A percentile compares a stretch with the other conserved stretches of the same genome.
phyloP scores from a whole-genome alignment of 1,140 invertebrate genomes.

The Hirudo medicinalis region DNA sequence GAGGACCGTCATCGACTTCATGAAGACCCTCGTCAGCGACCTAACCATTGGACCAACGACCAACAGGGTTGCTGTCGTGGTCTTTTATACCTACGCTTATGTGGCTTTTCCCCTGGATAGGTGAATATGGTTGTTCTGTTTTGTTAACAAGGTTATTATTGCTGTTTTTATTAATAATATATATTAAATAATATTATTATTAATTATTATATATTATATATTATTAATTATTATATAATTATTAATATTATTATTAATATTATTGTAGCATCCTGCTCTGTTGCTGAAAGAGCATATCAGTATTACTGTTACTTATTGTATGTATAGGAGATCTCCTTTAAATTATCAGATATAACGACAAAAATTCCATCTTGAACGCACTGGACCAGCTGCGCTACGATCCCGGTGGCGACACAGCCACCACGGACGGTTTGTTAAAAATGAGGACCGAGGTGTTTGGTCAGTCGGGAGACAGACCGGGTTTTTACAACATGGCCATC shows the following conservation, averaged over 20 bases:
- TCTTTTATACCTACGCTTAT: slow-evolving; percentile 2
- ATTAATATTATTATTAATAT: too few relatives aligned
- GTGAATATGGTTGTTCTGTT: slow-evolving; percentile 6
- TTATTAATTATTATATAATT: too few relatives aligned
- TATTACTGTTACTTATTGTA: too few relatives aligned
- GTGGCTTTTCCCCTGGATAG: slow-evolving; percentile 9
- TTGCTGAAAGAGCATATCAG: too few relatives aligned
- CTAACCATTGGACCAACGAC: not conserved
- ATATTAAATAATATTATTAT: too few relatives aligned
- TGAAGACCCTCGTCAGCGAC: not conserved
- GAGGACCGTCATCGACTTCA: slow-evolving; percentile 1
- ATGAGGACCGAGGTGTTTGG: slow-evolving; percentile 19
- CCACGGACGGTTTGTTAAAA: not conserved
- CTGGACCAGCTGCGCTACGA: slow-evolving; percentile 8
- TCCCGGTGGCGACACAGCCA: slow-evolving; percentile 12
- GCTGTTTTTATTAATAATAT: too few relatives aligned
- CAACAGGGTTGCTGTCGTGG: slow-evolving; percentile 12
- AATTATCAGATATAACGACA: slow-evolving; percentile 15
- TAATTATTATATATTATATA: too few relatives aligned
- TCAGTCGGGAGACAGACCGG: not conserved
- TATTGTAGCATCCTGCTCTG: too few relatives aligned
- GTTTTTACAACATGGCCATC: slow-evolving; percentile 5
- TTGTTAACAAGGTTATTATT: too few relatives aligned
- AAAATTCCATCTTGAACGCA: slow-evolving; percentile 9
- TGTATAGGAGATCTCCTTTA: too few relatives aligned